Base-by-base conservation (phyloP, 2,113 vertebrate genomes). In the Apus apus region DNA sequence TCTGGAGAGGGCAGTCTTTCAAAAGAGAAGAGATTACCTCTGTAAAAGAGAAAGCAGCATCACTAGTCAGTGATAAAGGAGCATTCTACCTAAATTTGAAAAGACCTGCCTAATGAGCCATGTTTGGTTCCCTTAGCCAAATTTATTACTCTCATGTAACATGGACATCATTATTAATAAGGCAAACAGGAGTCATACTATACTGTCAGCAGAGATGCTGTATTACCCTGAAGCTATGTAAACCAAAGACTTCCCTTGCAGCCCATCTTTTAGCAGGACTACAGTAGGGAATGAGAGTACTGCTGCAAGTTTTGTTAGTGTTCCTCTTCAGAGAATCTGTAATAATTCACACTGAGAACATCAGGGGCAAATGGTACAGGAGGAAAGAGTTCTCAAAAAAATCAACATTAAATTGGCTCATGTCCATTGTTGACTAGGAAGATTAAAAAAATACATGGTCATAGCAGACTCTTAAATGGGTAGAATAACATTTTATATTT, bases 121-220 rank as follows among this genome's bases (percentile, higher is more conserved):
- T 90, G 68, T 57, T 89, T 60, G 40, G 90, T 90, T 97, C 83
- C 62, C 66, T 90, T 82, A 62, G 90, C 93, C 66, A 95, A 88
- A 95, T 95, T 86, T 95, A 96, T 94, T 94, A 71, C 73, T 96
- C 62, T 87, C 73, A 79, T 76, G 94, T 95, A 94, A 87, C 58
- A 85, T 53, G 66, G 77, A 92, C 82, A 95, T 96, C 87, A 85
- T 91, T 96, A 96, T 96, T 96, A 96, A 96, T 94, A 95, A 94
- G 80, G 53, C 72, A 94, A 88, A 75, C 82, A 80, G 82, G 64
- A 94, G 46, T 90, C 87, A 93, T 89, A 91, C 54, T 46, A 51
- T 87, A 46, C 75, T 90, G 85, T 91, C 91, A 94, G 81, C 71
- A 93, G 81, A 83, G 85, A 66, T 91, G 32, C 87, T 94, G 94